phyloP scores from a whole-genome alignment of 2,113 vertebrate species.

The Petaurus breviceps region DNA sequence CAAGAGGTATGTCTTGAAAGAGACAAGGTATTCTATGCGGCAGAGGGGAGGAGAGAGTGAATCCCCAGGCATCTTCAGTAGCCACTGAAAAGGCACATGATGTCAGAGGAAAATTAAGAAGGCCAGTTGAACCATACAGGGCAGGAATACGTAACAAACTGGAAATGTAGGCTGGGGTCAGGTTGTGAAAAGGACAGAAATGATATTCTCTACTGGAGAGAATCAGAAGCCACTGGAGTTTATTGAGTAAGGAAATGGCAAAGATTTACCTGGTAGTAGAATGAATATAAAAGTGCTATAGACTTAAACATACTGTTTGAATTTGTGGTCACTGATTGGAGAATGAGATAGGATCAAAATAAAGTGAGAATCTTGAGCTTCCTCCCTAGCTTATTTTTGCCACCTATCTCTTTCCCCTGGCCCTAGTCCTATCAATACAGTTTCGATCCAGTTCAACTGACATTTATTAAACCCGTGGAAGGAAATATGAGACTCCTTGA shows the following conservation, averaged over 20 bases:
- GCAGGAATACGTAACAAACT: not conserved
- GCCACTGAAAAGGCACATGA: too few relatives aligned
- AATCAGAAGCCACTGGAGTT: not conserved
- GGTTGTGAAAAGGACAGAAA: not conserved
- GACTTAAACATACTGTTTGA: not conserved
- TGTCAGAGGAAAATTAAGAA: not conserved
- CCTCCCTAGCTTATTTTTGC: not conserved
- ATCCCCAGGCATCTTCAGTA: not conserved
- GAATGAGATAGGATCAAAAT: not conserved
- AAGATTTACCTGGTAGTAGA: not conserved
- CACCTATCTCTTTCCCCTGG: not conserved
- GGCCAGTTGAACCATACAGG: not conserved
- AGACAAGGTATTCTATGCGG: not conserved
- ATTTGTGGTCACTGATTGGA: not conserved
- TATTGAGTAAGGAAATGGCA: not conserved
- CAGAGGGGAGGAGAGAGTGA: not conserved
- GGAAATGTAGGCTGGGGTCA: not conserved
- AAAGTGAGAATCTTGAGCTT: not conserved
- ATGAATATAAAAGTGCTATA: not conserved
- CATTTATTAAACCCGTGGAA: not conserved
- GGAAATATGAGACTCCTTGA: not conserved
- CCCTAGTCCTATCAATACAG: not conserved
- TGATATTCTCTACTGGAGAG: not conserved
- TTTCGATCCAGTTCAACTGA: not conserved
- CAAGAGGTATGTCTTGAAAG: not conserved